Evolutionary conservation across 2,888 invertebrate species (phyloP), one percentile per base, ranked within the genome.

Genomic region (Drosophila prostipennis): DNA sequence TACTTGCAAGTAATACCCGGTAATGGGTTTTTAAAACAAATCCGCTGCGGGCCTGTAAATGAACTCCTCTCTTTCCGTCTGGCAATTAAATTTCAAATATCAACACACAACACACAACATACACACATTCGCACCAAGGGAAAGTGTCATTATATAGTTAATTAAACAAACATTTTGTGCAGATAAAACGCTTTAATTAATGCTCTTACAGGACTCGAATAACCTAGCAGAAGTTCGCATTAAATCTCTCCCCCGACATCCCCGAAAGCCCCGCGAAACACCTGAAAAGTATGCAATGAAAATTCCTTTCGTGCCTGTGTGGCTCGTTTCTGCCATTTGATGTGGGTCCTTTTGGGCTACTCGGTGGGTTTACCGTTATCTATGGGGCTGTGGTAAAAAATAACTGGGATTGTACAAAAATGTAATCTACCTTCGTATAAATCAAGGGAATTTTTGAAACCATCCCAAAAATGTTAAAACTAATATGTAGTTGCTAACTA

Each of bases 1-100:
- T 84, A 83, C 84, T 84, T 83, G 80, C 74, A 76, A 84, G 86
- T 84, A 84, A 88, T 86, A 82, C 87, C 73, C 78, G 83, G 84
- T 84, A 84, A 84, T 84, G 84, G 84, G 86, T 86, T 84, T 84
- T 84, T 88, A 88, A 84, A 88, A 74, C 88, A 84, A 84, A 84
- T 84, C 87, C 84, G 78, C 87, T 80, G 74, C 83, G 88, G 84
- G 85, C 87, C 79, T 76, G 77, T 74, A 84, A 76, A 81, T 82
- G 79, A 74, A 70, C 57, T 23, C 34, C 14, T 23, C 48, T 29
- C 52, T 23, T 7, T 40, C 45, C 16, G 49, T 59, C 40, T 42
- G 60, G 80, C 88, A 84, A 88, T 84, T 88, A 86, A 84, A 88
- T 77, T 88, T 83, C 78, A 85, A 83, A 87, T 73, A 81, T 76